A percentile compares a stretch with the other conserved stretches of the same genome.
These are phyloP conservation scores for Cassiopea andromeda DNA, from an alignment of 30 jellyfish, hydroid and myxozoan species.

Conservation along the genomic window DNA sequence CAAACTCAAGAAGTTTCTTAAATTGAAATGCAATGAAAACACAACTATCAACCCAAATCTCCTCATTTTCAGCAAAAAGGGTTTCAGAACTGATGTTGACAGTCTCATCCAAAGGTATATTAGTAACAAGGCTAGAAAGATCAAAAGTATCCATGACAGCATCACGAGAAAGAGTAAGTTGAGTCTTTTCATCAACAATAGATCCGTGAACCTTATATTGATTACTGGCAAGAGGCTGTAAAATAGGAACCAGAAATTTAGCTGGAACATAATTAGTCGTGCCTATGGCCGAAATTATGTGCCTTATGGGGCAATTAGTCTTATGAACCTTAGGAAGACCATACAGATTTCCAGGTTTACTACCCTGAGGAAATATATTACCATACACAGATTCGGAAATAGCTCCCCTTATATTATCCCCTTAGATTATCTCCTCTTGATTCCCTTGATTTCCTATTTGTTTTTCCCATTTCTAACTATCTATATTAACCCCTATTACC, in stretches of 20 bases:
- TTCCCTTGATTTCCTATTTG: no score
- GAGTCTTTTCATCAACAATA: not conserved
- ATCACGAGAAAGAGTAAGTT: not conserved
- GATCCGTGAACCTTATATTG: not conserved
- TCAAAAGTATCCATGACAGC: not conserved
- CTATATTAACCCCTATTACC: no score
- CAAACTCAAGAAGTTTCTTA: not conserved
- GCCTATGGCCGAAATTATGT: not conserved
- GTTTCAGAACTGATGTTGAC: not conserved
- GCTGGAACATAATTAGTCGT: not conserved
- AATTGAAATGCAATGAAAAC: not conserved
- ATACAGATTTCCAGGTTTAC: not conserved
- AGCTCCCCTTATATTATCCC: not conserved
- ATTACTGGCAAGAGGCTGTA: not conserved
- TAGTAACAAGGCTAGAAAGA: not conserved
- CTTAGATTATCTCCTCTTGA: no score
- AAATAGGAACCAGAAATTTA: not conserved
- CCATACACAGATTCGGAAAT: not conserved
- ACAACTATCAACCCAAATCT: not conserved
- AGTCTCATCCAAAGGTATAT: not conserved
- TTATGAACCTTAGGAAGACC: not conserved
- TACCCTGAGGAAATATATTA: not conserved
- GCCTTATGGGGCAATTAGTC: not conserved
- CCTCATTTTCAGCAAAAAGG: not conserved
- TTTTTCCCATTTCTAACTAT: no score